Evolutionary conservation across 2,888 invertebrate species (phyloP).

Genomic region (Watsonalla cultraria): DNA sequence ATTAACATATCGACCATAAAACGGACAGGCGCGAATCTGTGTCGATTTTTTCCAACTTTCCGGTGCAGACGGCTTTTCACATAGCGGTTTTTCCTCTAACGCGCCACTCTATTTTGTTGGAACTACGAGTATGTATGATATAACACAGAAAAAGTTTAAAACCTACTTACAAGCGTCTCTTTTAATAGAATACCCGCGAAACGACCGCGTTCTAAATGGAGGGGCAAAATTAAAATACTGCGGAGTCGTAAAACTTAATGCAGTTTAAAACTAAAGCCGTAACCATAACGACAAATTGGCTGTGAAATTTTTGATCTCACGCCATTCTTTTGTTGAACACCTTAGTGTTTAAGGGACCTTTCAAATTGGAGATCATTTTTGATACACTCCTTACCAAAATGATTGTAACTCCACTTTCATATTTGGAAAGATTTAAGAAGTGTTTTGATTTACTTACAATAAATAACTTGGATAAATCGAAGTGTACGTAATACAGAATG

Average conservation of each 20-base stretch:
- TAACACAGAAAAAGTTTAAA: conserved; percentile 17
- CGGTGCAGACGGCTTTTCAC: conserved; percentile 53
- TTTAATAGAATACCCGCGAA: not conserved
- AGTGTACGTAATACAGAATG: conserved; percentile 19
- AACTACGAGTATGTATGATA: conserved; percentile 32
- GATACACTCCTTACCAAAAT: too few species aligned
- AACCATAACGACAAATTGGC: conserved; percentile 1
- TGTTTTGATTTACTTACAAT: too few species aligned
- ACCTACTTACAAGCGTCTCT: not conserved
- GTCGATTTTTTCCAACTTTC: conserved; percentile 59
- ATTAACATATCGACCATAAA: conserved; percentile 72
- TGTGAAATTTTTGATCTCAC: not conserved
- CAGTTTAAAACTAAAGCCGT: conserved; percentile 1
- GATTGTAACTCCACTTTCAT: too few species aligned
- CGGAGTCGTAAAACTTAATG: not conserved
- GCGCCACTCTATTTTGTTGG: conserved; percentile 32
- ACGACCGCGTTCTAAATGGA: not conserved
- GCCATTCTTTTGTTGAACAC: not conserved
- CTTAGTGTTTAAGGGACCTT: not conserved
- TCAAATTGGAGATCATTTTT: conserved; percentile 1
- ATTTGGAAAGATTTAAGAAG: too few species aligned
- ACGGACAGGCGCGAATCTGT: conserved; percentile 52
- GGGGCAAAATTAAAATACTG: not conserved
- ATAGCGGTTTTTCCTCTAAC: conserved; percentile 44
- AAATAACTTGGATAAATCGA: too few species aligned